Base-by-base conservation (phyloP, 1,140 invertebrate species). In the Nautilus pompilius region DNA sequence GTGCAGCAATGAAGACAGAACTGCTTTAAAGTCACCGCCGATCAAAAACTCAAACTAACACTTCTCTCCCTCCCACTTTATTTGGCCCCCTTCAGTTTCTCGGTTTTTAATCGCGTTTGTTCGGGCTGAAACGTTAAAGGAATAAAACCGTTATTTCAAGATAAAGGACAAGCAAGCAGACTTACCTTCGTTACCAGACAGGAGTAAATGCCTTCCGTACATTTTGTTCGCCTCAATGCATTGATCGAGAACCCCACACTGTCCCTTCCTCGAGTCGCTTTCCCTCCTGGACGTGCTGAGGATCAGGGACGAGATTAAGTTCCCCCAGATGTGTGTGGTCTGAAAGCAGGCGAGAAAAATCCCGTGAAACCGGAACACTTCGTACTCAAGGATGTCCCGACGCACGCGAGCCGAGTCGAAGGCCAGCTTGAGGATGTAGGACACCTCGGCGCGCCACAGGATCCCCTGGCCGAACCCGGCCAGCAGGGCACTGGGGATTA, bases 331-430 rank as follows among this genome's bases (percentile, higher is more conserved):
- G 67, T 82, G 80, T n/a, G 80, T 81, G 8, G 80, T 79, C 58
- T 82, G 80, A 64, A 82, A 80, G 60, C 80, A 80, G 13, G 80
- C 80, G n/a, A 82, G 65, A 66, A 82, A 82, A 62, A 82, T 73
- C 13, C 79, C 79, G 62, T 82, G 77, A 57, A 80, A 82, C n/a
- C 78, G 68, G 55, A 80, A 79, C 62, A 79, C 72, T 56, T 82
- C 75, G 24, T 73, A 71, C 32, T 80, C 78, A 20, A 78, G 60
- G 22, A 74, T 65, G 30, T 75, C 74, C 34, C 68, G 70, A 0
- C 70, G 71, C 10, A 72, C 64, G 34, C 67, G 67, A 8, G 79
- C 71, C 8, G 76, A 76, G 63, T 80, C 80, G 46, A 76, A 76
- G 3, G 79, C 78, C 24, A 82, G 67, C 60, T 78, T 80, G n/a